These are phyloP conservation scores for Anableps anableps DNA, from an alignment of 2,797 vertebrate genomes.

Conservation along the genomic window DNA sequence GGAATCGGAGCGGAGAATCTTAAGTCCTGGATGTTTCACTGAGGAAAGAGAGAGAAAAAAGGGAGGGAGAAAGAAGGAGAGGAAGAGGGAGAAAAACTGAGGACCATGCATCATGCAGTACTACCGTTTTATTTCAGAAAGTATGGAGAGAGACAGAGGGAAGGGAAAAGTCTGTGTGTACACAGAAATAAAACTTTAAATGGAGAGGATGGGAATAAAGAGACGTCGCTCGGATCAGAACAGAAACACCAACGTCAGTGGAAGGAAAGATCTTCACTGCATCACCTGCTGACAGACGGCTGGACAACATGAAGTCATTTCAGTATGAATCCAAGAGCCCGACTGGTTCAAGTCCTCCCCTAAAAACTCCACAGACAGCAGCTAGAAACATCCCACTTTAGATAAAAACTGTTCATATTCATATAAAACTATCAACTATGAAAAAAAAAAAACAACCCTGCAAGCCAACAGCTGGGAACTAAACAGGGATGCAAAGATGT, in stretches of 20 bases:
- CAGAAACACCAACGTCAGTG: constrained; percentile 28
- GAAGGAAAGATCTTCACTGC: constrained; percentile 23
- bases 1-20: constrained; percentile 95
- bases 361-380: background rate
- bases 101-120: constrained; percentile 85
- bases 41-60: constrained; percentile 82
- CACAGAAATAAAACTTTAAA: constrained; percentile 39
- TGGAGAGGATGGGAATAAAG: constrained; percentile 12
- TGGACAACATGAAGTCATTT: background rate
- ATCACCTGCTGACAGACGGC: constrained; percentile 48
- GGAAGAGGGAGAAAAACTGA: constrained; percentile 75
- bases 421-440: background rate
- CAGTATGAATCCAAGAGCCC: background rate
- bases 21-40: constrained; percentile 96
- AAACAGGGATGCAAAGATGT: background rate
- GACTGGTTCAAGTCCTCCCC: background rate
- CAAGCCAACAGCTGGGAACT: background rate
- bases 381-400: background rate
- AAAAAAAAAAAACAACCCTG: too few relatives aligned
- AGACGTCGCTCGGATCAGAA: constrained; percentile 1
- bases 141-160: constrained; percentile 43
- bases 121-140: constrained; percentile 54
- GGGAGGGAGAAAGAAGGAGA: constrained; percentile 57
- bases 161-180: constrained; percentile 27
- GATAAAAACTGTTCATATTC: background rate